Base-by-base conservation (phyloP, 1,140 invertebrate species). In the Chrysopa pallens region DNA sequence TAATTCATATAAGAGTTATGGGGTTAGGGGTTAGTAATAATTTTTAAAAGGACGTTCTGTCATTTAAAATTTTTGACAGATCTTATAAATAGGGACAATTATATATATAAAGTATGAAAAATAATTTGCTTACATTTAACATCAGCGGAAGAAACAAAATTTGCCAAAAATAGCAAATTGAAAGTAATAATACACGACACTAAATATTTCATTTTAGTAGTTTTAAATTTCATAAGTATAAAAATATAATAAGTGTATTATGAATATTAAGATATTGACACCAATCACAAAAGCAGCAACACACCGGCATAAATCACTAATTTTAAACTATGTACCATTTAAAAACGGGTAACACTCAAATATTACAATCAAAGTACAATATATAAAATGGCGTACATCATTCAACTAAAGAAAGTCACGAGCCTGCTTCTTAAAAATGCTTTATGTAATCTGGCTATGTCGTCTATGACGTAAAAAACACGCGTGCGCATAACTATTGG, bases 191-290 rank as follows among this genome's bases (percentile, higher is more conserved):
- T 29, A 42, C 40, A 46, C 35, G 38, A 46, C 44, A 46, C 44
- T 38, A 46, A 46, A 42, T 42, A 46, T 42, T 46, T 46, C 44
- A 46, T 46, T 46, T 46, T 36, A 42, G 36, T 29, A 15, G 36
- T 28, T 40, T 42, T 42, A 27, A 12, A 40, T 28, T 42, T 29
- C 40, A 42, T 42, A 27, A 39, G 39, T 40, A 41, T 38, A 41
- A 27, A 36, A 38, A 35, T 38, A 38, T 42, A 46, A 38, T 28
- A 11, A 23, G n/a, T 13, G 40, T 33, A 27, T 36, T 13, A 9
- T 11, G 31, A 33, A 33, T 12, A 33, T 12, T 33, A 11, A 23
- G 17, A 23, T 23, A 23, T 23, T 23, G 17, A 40, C 38, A 40
- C 43, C 28, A 27, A 39, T 37, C 43, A 40, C 35, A 31, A 27